Conservation (phyloP, 2,888 invertebrate species). For the Oscheius sp. region DNA sequence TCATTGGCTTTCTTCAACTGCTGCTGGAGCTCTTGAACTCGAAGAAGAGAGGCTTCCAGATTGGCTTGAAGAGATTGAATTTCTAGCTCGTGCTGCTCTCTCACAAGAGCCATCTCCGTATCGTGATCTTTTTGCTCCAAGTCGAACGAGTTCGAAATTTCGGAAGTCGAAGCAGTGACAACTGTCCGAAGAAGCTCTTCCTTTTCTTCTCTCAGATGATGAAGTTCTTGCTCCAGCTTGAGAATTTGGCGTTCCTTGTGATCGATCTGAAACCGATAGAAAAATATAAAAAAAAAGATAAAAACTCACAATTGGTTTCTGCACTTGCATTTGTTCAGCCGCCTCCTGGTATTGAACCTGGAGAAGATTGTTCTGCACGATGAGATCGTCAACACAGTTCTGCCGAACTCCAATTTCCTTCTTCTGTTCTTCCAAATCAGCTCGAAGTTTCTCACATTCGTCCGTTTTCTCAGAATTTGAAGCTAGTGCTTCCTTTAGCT, state of each 20-base stretch:
- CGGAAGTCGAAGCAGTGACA: background rate
- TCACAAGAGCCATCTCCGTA: background rate
- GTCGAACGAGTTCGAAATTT: background rate
- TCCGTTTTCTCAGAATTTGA: conserved; percentile 58
- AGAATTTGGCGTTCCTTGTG: conserved; percentile 35
- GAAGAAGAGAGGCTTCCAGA: background rate
- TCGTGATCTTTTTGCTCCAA: background rate
- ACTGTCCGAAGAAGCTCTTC: conserved; percentile 6
- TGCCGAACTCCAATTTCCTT: conserved; percentile 46
- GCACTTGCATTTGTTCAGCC: conserved; percentile 27
- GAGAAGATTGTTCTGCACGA: conserved; percentile 53
- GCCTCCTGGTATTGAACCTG: conserved; percentile 50
- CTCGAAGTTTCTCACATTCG: conserved; percentile 50
- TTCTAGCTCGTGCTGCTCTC: background rate
- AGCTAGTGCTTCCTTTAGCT: conserved; percentile 52
- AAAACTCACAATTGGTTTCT: background rate
- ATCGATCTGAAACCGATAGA: conserved; percentile 13
- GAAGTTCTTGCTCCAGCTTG: conserved; percentile 37
- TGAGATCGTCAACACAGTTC: conserved; percentile 58
- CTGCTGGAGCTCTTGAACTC: conserved; percentile 1
- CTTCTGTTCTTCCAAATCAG: conserved; percentile 44
- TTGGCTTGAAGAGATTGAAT: background rate
- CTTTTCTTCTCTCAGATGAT: conserved; percentile 31
- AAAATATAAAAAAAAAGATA: background rate
- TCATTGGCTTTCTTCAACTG: background rate